Evolutionary conservation across 1,140 invertebrate species (phyloP), one percentile per base, ranked within the genome.

Genomic region (Aphidius gifuensis): DNA sequence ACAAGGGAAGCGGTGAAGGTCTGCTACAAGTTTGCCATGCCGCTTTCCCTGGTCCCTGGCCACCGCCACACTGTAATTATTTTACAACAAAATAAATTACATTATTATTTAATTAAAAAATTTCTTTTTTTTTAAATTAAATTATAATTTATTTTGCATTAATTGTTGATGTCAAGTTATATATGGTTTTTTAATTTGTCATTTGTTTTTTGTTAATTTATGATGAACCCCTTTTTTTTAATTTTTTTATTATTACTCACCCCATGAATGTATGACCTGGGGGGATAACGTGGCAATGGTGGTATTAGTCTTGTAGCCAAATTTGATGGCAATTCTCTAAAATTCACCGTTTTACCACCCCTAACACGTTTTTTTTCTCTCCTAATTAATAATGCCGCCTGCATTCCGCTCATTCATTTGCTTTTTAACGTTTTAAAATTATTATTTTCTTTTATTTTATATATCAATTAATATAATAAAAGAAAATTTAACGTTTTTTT

Each of bases 331-430:
- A 92, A 83, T 76, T 92, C 90, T 75, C 86, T 83, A 81, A 89
- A 86, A 77, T 87, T 84, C 76, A 86, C 86, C 77, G 85, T 85
- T 75, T 87, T 84, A 79, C 88, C 88, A 83, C 89, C 88, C 85
- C 86, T 86, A 74, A 87, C 82, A 81, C 90, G 87, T 81, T 89
- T 88, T 84, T 90, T 90, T 84, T 92, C 92, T 78, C 90, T 86
- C 85, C 90, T 89, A 84, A 92, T 88, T 83, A 92, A 90, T 84
- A 92, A 86, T 85, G 90, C 91, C 83, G 91, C 91, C 86, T 92
- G 91, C 90, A 92, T 92, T 81, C 87, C 88, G 85, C 75, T 77
- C 70, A 78, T 75, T 78, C 75, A 79, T 74, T 79, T 74, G 71
- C 64, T 60, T 70, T 32, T 65, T 68, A 67, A 69, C 71, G 72